These are phyloP conservation scores for Epizoanthus illoricatus DNA, from an alignment of 92 coral and sea anemone species.

Conservation along the genomic window DNA sequence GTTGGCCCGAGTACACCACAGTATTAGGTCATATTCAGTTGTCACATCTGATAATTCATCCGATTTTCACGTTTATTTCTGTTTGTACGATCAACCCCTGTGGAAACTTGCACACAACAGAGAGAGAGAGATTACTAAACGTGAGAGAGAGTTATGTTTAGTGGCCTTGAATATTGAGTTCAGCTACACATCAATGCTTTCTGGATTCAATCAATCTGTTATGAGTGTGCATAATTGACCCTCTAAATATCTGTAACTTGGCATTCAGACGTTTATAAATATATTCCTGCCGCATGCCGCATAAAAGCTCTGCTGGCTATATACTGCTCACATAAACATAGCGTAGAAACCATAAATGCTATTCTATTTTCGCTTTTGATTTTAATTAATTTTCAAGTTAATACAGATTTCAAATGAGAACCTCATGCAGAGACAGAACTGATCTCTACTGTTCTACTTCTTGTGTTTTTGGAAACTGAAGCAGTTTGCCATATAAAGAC, in stretches of 20 bases:
- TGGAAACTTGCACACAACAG: not conserved
- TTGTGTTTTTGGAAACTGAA: not conserved
- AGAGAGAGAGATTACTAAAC: not conserved
- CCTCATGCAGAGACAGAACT: not conserved
- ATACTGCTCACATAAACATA: no score
- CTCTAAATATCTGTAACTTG: not conserved
- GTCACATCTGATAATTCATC: not conserved
- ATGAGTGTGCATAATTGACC: not conserved
- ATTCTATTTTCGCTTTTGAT: not conserved
- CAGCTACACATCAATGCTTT: not conserved
- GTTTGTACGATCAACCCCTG: not conserved
- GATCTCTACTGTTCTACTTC: slow-evolving; percentile 5
- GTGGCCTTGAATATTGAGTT: not conserved
- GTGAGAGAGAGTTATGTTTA: not conserved
- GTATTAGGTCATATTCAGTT: no score
- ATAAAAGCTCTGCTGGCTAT: no score
- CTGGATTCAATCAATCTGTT: slow-evolving; percentile 6
- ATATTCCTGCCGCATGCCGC: no score
- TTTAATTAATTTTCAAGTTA: not conserved
- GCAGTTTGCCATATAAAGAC: not conserved
- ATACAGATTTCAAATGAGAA: not conserved
- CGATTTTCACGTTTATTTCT: not conserved
- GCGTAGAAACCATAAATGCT: not conserved
- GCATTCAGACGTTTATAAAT: no score
- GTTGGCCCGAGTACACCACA: not conserved